phyloP scores from a whole-genome alignment of 2,797 vertebrate species.

The Morelia viridis region DNA sequence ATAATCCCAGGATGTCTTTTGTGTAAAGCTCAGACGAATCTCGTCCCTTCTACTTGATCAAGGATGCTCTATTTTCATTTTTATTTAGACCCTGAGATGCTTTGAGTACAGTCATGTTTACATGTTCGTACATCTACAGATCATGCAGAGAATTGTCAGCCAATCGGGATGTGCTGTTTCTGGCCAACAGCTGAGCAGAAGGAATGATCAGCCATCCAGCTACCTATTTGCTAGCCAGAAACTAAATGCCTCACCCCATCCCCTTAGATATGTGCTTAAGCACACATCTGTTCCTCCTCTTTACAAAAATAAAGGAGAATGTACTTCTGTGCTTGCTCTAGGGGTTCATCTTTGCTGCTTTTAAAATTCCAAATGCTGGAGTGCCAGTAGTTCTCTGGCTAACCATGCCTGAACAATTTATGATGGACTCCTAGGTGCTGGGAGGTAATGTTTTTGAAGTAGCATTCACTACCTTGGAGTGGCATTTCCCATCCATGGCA shows the following conservation, averaged over 20 bases:
- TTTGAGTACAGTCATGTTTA: background rate
- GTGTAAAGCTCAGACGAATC: background rate
- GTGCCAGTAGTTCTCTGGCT: background rate
- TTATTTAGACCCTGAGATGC: background rate
- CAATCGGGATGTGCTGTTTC: background rate
- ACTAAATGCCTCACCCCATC: background rate
- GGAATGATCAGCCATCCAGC: background rate
- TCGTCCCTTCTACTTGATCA: background rate
- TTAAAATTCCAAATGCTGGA: background rate
- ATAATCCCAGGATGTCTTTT: background rate
- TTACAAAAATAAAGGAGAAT: background rate
- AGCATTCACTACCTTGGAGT: background rate
- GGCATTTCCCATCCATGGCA: background rate
- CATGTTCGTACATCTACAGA: background rate
- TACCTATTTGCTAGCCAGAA: background rate
- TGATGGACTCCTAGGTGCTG: background rate
- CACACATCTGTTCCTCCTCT: background rate
- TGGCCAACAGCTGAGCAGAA: background rate
- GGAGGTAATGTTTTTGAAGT: background rate
- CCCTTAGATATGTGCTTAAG: background rate
- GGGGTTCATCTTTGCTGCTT: background rate
- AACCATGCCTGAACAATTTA: background rate
- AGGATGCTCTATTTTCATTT: background rate
- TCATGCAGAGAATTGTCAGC: background rate
- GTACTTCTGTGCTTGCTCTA: background rate